These are phyloP conservation scores for Dreissena polymorpha DNA, from an alignment of 1,140 invertebrate species.

Conservation along the genomic window DNA sequence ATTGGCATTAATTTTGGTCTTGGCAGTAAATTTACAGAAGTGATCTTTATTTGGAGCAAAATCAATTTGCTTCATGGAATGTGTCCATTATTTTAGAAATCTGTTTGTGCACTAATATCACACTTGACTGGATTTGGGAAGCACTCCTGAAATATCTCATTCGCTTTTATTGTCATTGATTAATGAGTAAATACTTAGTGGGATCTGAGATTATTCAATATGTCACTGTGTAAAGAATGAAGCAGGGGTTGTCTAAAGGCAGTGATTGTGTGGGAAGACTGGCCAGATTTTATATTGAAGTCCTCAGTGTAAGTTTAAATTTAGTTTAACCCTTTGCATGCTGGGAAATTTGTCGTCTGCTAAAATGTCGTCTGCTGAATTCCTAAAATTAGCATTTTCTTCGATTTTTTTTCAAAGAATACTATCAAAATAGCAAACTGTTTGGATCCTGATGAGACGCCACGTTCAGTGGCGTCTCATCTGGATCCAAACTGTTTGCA, in stretches of 20 bases:
- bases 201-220: slow-evolving; percentile 30
- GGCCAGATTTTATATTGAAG: not conserved
- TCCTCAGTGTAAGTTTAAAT: not conserved
- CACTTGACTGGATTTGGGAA: not conserved
- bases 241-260: not conserved
- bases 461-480: too few relatives aligned
- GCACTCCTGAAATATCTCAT: slow-evolving; percentile 15
- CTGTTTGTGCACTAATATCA: slow-evolving; percentile 31
- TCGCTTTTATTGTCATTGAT: slow-evolving; percentile 40
- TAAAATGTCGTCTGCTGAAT: too few relatives aligned
- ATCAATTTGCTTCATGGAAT: slow-evolving; percentile 23
- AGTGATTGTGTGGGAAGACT: not conserved
- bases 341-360: not conserved
- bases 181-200: slow-evolving; percentile 22
- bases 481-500: not conserved
- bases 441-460: too few relatives aligned
- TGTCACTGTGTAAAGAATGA: slow-evolving; percentile 1
- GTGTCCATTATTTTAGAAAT: slow-evolving; percentile 10
- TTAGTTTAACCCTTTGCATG: not conserved
- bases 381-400: too few relatives aligned
- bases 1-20: not conserved
- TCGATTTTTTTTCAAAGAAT: too few relatives aligned
- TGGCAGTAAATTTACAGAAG: slow-evolving; percentile 1
- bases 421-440: too few relatives aligned
- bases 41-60: slow-evolving; percentile 10